Evolutionary conservation across 2,113 vertebrate species (phyloP).

Genomic region (Tupaia chinensis): DNA sequence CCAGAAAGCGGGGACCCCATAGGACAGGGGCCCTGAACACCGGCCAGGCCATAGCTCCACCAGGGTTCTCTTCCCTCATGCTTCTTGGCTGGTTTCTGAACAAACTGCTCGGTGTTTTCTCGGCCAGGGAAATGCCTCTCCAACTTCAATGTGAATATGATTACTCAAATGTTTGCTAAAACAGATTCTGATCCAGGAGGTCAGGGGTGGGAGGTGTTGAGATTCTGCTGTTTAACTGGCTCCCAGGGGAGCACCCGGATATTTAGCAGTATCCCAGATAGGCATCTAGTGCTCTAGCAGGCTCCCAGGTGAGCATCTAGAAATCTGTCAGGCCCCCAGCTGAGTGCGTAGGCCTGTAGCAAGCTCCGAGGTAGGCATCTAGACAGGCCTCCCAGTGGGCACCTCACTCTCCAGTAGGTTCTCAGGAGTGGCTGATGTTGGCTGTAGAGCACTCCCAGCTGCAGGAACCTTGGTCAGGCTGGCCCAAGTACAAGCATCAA

Average conservation of each 20-base stretch:
- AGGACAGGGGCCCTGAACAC: background rate
- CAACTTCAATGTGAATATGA: background rate
- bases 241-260: background rate
- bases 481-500: background rate
- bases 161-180: background rate
- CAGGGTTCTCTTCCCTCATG: accelerated
- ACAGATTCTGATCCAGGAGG: background rate
- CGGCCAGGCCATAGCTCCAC: background rate
- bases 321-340: background rate
- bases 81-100: background rate
- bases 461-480: too few relatives aligned
- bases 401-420: background rate
- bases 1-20: background rate
- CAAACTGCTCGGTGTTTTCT: background rate
- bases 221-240: background rate
- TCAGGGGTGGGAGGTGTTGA: background rate
- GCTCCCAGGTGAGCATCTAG: background rate
- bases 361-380: too few relatives aligned
- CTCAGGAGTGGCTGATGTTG: background rate
- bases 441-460: background rate
- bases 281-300: background rate
- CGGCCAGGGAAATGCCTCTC: background rate
- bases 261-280: background rate
- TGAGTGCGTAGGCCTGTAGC: accelerated
- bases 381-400: background rate